These are phyloP conservation scores for Melanostoma scalare DNA, from an alignment of 2,888 invertebrate genomes.

Conservation along the genomic window DNA sequence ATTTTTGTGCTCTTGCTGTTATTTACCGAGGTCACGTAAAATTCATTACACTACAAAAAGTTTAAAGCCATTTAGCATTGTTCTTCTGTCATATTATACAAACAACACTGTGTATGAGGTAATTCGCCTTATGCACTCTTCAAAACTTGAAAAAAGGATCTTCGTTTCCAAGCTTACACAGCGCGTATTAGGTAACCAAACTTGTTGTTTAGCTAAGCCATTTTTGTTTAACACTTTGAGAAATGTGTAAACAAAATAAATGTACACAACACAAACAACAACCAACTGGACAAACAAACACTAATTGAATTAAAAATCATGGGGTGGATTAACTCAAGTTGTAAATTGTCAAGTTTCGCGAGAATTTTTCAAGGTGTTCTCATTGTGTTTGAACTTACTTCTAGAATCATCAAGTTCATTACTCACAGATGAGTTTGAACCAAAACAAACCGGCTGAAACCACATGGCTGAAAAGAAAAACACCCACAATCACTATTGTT, in stretches of 20 bases:
- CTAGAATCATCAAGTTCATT: constrained; percentile 30
- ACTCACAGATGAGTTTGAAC: constrained; percentile 54
- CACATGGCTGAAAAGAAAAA: constrained; percentile 19
- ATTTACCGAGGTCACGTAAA: constrained; percentile 16
- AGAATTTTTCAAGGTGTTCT: not conserved
- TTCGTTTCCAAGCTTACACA: not conserved
- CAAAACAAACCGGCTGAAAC: constrained; percentile 60
- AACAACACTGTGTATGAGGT: not conserved
- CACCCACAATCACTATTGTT: not conserved
- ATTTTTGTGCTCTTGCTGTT: constrained; percentile 33
- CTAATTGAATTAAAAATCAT: constrained; percentile 16
- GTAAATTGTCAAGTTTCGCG: constrained; percentile 12
- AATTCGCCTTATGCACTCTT: not conserved
- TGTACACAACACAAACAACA: not conserved
- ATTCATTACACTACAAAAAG: not conserved
- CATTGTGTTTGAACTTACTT: constrained; percentile 13
- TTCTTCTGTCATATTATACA: not conserved
- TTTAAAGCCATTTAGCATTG: not conserved
- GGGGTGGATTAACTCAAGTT: constrained; percentile 5
- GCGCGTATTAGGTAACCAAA: constrained; percentile 10
- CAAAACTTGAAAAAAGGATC: not conserved
- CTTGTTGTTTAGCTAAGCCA: constrained; percentile 13
- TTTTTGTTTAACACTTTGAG: not conserved
- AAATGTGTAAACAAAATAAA: not conserved
- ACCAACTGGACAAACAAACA: constrained; percentile 2